These are phyloP conservation scores for Smittia aterrima DNA, from an alignment of 2,888 invertebrate genomes.

Conservation along the genomic window DNA sequence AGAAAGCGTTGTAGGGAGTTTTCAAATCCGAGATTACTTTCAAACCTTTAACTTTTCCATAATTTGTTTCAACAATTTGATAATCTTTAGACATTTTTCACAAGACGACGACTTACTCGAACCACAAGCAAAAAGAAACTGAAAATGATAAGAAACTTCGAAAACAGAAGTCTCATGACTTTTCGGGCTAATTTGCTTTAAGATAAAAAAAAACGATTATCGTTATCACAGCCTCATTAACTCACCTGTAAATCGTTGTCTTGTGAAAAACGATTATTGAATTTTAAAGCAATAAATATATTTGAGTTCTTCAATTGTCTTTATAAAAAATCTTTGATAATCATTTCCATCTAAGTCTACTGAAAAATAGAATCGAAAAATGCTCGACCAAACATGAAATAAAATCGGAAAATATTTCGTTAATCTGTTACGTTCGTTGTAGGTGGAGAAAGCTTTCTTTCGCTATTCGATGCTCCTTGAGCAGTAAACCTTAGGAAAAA, in stretches of 20 bases:
- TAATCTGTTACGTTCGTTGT: constrained; percentile 4
- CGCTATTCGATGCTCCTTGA: background rate
- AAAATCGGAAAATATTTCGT: background rate
- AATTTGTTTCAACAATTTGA: background rate
- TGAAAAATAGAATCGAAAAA: background rate
- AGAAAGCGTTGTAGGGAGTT: background rate
- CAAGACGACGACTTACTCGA: no score
- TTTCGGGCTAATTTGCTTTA: no score
- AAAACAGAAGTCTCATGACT: no score
- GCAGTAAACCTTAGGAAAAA: background rate
- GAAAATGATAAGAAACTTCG: no score
- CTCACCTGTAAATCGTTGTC: no score
- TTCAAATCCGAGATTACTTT: background rate
- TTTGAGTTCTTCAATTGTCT: background rate
- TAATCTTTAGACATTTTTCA: background rate
- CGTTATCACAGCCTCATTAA: no score
- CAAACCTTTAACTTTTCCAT: constrained; percentile 7
- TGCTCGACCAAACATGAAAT: background rate
- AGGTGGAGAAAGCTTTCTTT: background rate
- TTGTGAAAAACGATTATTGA: no score
- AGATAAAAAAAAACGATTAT: no score
- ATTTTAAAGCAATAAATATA: background rate
- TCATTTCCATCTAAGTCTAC: background rate
- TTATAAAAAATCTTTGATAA: constrained; percentile 6
- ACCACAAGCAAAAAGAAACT: no score